Conservation (phyloP, 1,140 invertebrate genomes). For the Psix sp. region DNA sequence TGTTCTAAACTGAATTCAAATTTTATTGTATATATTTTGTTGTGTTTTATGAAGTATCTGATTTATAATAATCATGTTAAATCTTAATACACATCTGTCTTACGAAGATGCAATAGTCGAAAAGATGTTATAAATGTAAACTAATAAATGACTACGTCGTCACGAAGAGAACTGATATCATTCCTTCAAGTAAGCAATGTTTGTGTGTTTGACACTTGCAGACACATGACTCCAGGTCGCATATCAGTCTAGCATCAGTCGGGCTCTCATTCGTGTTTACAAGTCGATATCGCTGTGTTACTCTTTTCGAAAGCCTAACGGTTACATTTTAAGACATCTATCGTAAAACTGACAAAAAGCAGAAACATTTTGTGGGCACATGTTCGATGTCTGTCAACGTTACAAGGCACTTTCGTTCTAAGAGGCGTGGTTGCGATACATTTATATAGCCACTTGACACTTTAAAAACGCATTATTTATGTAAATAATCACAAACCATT, state of each 20-base stretch:
- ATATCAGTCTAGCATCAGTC: conserved; percentile 39
- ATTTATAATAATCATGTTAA: too few relatives aligned
- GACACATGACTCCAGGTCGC: conserved; percentile 44
- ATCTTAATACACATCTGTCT: too few relatives aligned
- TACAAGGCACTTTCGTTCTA: conserved; percentile 56
- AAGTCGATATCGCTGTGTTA: conserved; percentile 57
- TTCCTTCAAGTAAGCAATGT: conserved; percentile 41
- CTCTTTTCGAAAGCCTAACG: conserved; percentile 59
- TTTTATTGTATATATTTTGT: too few relatives aligned
- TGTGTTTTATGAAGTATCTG: too few relatives aligned
- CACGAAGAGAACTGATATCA: conserved; percentile 32
- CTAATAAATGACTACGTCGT: conserved; percentile 28
- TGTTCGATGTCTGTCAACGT: conserved; percentile 61
- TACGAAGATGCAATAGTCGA: too few relatives aligned
- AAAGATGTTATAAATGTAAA: conserved; percentile 20
- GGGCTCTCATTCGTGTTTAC: conserved; percentile 58
- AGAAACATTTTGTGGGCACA: conserved; percentile 63
- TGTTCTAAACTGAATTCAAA: too few relatives aligned
- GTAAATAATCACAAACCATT: conserved; percentile 53
- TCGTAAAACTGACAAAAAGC: conserved; percentile 62
- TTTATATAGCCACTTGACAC: conserved; percentile 53
- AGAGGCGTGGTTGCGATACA: conserved; percentile 57
- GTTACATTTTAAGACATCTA: conserved; percentile 57
- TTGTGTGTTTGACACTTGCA: conserved; percentile 53
- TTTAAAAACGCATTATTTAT: conserved; percentile 58